phyloP scores from a whole-genome alignment of 2,797 vertebrate genomes.

The Lutjanus campechanus region DNA sequence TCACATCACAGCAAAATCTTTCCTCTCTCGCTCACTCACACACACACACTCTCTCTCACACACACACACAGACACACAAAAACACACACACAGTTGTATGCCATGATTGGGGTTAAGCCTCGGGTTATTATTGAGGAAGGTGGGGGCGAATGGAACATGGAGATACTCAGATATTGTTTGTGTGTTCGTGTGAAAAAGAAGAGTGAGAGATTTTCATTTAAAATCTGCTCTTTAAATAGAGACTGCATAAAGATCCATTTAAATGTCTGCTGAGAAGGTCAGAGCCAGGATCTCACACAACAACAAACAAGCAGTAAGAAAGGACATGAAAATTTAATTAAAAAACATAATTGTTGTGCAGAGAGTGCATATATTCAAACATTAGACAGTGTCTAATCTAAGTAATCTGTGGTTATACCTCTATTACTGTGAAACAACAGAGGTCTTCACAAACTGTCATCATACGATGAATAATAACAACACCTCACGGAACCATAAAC shows the following conservation, averaged over 20 bases:
- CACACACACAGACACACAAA: background rate
- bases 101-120: constrained; percentile 59
- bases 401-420: background rate
- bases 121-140: constrained; percentile 42
- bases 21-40: background rate
- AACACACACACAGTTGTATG: constrained; percentile 30
- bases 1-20: constrained; percentile 39
- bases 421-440: background rate
- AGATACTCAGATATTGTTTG: constrained; percentile 37
- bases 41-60: background rate
- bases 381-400: background rate
- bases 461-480: background rate
- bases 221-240: constrained; percentile 22
- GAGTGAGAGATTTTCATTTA: background rate
- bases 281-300: background rate
- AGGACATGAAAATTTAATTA: background rate
- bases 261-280: constrained; percentile 12
- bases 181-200: constrained; percentile 11
- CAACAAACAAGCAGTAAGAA: background rate
- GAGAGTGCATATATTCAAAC: background rate
- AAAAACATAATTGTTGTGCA: background rate
- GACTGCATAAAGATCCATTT: background rate
- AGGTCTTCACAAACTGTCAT: background rate
- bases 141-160: constrained; percentile 15
- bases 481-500: background rate